Conservation (phyloP, 2,113 vertebrate genomes). For the Serilophus lunatus region DNA sequence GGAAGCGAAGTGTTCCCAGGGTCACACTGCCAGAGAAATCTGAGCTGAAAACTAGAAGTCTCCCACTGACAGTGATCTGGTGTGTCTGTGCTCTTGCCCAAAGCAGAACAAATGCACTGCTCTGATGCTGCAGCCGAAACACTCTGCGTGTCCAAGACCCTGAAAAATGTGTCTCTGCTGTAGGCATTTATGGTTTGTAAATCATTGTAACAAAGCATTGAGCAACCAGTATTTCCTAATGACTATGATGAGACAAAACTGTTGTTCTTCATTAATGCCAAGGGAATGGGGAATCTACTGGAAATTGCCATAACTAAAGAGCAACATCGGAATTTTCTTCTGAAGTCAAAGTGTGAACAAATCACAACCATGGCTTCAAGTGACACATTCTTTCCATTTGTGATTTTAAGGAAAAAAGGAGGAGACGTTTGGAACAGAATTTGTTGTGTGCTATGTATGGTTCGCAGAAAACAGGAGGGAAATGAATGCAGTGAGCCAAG, state of each 20-base stretch:
- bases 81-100: background rate
- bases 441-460: background rate
- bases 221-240: constrained; percentile 8
- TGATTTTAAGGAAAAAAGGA: background rate
- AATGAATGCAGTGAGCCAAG: background rate
- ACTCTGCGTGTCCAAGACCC: background rate
- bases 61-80: background rate
- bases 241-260: background rate
- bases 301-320: background rate
- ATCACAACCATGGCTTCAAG: background rate
- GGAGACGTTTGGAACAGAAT: background rate
- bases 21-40: background rate
- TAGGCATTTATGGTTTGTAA: background rate
- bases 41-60: background rate
- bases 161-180: background rate
- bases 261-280: background rate
- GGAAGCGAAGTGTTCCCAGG: background rate
- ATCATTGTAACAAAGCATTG: constrained; percentile 18
- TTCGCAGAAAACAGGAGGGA: background rate
- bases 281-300: background rate
- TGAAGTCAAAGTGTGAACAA: background rate
- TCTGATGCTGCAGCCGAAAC: background rate
- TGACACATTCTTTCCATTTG: background rate
- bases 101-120: background rate
- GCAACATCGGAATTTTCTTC: background rate